Evolutionary conservation across 2,797 vertebrate species (phyloP).

Genomic region (Micrastur ruficollis): DNA sequence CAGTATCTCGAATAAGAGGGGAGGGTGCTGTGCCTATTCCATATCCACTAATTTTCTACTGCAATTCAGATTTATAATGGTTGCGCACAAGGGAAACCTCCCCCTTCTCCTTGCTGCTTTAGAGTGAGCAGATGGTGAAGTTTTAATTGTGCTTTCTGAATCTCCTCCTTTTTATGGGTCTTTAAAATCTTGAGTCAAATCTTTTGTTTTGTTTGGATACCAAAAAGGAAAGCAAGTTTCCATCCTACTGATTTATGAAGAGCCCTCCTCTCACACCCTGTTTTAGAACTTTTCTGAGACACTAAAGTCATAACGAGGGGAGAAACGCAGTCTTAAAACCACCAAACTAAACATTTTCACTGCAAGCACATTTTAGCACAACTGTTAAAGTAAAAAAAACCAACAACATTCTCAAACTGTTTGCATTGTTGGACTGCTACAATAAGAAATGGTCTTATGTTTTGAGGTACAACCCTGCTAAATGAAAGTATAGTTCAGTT

Average conservation of each 20-base stretch:
- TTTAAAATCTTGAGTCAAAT: conserved; percentile 32
- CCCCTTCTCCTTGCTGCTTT: conserved; percentile 39
- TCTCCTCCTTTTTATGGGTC: conserved; percentile 17
- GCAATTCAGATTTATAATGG: conserved; percentile 34
- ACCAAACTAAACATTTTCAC: background rate
- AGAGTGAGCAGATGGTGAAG: conserved; percentile 69
- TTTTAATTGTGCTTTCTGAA: conserved; percentile 59
- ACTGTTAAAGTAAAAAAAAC: background rate
- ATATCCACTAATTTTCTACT: conserved; percentile 1
- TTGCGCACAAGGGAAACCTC: conserved; percentile 9
- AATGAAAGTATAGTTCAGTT: background rate
- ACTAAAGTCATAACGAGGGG: background rate
- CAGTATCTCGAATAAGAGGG: background rate
- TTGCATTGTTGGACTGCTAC: background rate
- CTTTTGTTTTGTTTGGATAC: conserved; percentile 37
- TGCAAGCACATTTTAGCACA: background rate
- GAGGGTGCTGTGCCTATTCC: background rate
- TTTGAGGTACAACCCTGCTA: background rate
- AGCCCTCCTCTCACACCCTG: background rate
- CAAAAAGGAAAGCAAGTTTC: conserved; percentile 30
- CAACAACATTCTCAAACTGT: background rate
- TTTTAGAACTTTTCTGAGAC: background rate
- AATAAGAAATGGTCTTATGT: background rate
- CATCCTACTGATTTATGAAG: background rate
- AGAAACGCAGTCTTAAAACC: background rate